phyloP scores from a whole-genome alignment of 2,113 vertebrate species.

The Falcunculus frontatus region DNA sequence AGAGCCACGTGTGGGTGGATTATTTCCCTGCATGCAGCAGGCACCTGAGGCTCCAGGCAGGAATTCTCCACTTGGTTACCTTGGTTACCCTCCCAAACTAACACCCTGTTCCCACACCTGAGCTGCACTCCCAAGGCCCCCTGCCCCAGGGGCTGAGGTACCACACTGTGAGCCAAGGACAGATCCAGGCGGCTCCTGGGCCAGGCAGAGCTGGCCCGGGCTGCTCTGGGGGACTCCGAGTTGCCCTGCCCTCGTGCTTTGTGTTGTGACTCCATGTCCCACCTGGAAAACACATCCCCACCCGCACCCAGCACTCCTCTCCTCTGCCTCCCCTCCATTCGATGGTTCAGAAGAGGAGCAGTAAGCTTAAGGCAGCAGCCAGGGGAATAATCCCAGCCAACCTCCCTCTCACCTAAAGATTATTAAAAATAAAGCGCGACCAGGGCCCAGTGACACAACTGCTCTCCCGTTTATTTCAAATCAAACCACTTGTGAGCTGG shows the following conservation, averaged over 20 bases:
- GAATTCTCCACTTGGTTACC: background rate
- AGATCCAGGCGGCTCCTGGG: fast-evolving
- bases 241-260: background rate
- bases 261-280: background rate
- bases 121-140: background rate
- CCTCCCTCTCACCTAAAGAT: no score
- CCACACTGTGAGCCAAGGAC: background rate
- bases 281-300: background rate
- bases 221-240: no score
- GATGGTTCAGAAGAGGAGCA: no score
- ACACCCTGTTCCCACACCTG: background rate
- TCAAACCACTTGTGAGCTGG: background rate
- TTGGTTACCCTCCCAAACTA: background rate
- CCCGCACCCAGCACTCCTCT: no score
- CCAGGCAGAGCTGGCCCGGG: background rate
- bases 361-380: fast-evolving
- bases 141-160: background rate
- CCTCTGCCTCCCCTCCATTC: background rate
- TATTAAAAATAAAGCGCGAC: background rate
- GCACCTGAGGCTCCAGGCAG: background rate
- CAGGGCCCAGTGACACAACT: background rate
- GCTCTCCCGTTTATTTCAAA: conserved; percentile 34
- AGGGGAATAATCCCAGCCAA: background rate
- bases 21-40: background rate
- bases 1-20: background rate